These are phyloP conservation scores for Phortica okadai DNA, from an alignment of 2,888 invertebrate genomes.

Conservation along the genomic window DNA sequence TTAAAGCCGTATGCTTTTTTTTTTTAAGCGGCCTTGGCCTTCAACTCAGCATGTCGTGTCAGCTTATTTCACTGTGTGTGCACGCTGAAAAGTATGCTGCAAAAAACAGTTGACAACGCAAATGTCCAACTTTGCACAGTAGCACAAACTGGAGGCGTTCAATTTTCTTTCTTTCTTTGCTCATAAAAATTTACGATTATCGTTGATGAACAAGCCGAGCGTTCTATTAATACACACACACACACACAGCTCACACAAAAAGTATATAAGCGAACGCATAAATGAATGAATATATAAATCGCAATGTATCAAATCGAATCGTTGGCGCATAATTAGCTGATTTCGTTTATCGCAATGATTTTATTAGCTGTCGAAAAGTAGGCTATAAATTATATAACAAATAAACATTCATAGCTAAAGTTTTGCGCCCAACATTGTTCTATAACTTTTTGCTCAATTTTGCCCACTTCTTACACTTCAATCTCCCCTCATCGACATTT, in stretches of 20 bases:
- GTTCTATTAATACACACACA: conserved; percentile 24
- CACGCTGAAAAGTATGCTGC: no score
- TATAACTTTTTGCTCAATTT: not conserved
- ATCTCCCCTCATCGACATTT: no score
- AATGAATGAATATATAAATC: conserved; percentile 22
- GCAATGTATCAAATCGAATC: not conserved
- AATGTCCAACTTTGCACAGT: no score
- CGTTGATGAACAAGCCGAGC: not conserved
- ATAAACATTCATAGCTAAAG: conserved; percentile 7
- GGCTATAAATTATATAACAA: not conserved
- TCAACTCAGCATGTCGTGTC: no score
- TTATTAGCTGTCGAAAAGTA: conserved; percentile 5
- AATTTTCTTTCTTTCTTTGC: not conserved
- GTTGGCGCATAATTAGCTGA: conserved; percentile 16
- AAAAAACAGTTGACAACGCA: no score
- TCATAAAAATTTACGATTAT: conserved; percentile 1
- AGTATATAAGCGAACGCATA: not conserved
- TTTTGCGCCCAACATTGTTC: not conserved
- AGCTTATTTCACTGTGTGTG: no score
- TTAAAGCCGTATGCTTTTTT: no score
- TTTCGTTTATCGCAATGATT: not conserved
- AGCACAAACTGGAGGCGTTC: no score
- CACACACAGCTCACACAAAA: not conserved
- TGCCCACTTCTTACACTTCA: not conserved
- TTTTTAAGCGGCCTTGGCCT: no score